phyloP scores from a whole-genome alignment of 2,888 invertebrate genomes.

The Tinea pellionella region DNA sequence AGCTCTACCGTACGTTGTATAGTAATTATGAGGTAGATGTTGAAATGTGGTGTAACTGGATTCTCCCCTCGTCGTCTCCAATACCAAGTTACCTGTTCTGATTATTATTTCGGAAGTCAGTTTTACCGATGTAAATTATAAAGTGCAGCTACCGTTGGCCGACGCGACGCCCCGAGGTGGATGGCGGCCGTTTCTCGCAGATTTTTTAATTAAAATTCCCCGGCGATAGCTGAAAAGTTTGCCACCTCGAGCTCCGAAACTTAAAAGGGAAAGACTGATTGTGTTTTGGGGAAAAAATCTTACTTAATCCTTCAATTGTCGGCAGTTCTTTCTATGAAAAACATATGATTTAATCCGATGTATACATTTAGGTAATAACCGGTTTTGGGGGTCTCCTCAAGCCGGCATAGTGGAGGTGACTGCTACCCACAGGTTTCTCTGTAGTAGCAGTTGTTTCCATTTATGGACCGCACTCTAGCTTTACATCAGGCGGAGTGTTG shows the following conservation, averaged over 20 bases:
- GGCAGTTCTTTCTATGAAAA: conserved; percentile 16
- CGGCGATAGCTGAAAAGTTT: conserved; percentile 19
- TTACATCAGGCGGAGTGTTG: too few relatives aligned
- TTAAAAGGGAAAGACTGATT: conserved; percentile 36
- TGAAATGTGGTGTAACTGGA: background rate
- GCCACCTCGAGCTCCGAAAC: conserved; percentile 9
- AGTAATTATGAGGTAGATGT: background rate
- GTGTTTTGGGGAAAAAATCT: conserved; percentile 16
- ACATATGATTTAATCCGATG: too few relatives aligned
- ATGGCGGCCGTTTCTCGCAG: conserved; percentile 25
- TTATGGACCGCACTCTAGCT: too few relatives aligned
- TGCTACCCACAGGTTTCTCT: too few relatives aligned
- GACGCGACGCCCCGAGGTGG: conserved; percentile 21
- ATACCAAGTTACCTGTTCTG: background rate
- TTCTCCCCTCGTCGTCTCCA: background rate
- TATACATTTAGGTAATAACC: too few relatives aligned
- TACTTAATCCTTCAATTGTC: conserved; percentile 42
- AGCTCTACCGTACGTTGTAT: background rate
- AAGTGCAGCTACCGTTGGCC: conserved; percentile 28
- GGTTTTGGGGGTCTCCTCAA: too few relatives aligned
- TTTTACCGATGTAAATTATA: conserved; percentile 23
- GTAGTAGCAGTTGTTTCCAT: too few relatives aligned
- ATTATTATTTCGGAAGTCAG: conserved; percentile 3
- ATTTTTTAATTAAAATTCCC: conserved; percentile 48
- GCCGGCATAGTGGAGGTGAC: too few relatives aligned